Percentiles rank a stretch among this genome's conserved stretches.
Evolutionary conservation across 2,888 invertebrate genomes (phyloP).

Genomic region (Oasisia sp.): DNA sequence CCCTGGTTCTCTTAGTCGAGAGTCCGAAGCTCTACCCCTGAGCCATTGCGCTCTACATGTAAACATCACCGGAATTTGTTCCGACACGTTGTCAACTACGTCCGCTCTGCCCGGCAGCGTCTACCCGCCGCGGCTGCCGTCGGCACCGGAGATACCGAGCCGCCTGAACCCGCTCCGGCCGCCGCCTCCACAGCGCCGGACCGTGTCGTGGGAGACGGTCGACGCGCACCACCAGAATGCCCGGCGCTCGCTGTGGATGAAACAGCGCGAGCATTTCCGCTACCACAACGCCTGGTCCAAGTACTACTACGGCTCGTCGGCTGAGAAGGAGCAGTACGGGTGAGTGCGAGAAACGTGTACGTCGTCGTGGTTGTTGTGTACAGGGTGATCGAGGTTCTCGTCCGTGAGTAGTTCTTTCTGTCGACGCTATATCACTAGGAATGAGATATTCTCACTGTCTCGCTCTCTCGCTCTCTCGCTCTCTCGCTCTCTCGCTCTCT

Average conservation of each 20-base stretch:
- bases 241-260: constrained; percentile 56
- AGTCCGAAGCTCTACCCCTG: too few species aligned
- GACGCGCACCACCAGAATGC: constrained; percentile 62
- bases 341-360: constrained; percentile 37
- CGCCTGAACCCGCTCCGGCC: constrained; percentile 59
- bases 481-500: too few species aligned
- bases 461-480: too few species aligned
- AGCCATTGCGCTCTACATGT: background rate
- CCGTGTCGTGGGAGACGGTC: constrained; percentile 57
- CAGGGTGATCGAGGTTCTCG: too few species aligned
- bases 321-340: constrained; percentile 62
- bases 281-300: constrained; percentile 64
- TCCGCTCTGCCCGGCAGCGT: constrained; percentile 26
- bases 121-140: constrained; percentile 38
- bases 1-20: too few species aligned
- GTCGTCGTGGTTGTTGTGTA: too few species aligned
- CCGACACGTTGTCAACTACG: background rate
- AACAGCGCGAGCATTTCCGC: constrained; percentile 58
- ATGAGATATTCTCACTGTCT: too few species aligned
- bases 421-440: too few species aligned
- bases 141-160: constrained; percentile 38
- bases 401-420: too few species aligned
- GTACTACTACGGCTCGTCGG: constrained; percentile 60
- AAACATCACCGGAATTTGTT: background rate
- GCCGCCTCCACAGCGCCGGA: constrained; percentile 52